Conservation (phyloP, 2,888 invertebrate species). For the Agonopterix heracliana region DNA sequence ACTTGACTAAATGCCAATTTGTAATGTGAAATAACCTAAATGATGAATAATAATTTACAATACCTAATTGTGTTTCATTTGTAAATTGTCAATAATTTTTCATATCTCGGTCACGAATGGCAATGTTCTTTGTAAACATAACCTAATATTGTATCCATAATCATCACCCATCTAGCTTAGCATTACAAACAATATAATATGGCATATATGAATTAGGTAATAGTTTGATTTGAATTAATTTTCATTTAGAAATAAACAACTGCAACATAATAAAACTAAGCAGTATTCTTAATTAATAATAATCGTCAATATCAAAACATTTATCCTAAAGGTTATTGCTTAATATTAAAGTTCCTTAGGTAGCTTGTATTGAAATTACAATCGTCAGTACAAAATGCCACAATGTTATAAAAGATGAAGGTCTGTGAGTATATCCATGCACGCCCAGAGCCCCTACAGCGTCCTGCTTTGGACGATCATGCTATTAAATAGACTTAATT, state of each 20-base stretch:
- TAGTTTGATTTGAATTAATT: slow-evolving; percentile 66
- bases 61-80: slow-evolving; percentile 44
- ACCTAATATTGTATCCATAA: slow-evolving; percentile 15
- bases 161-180: slow-evolving; percentile 67
- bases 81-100: slow-evolving; percentile 42
- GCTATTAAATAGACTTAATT: no score
- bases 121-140: slow-evolving; percentile 29
- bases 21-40: slow-evolving; percentile 38
- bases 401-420: slow-evolving; percentile 42
- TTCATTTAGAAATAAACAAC: slow-evolving; percentile 69
- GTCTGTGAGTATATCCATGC: slow-evolving; percentile 30
- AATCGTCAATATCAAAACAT: slow-evolving; percentile 75
- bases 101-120: slow-evolving; percentile 48
- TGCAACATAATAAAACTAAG: slow-evolving; percentile 68
- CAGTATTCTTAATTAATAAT: slow-evolving; percentile 69
- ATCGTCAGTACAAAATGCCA: slow-evolving; percentile 74
- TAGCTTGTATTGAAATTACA: slow-evolving; percentile 65
- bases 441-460: no score
- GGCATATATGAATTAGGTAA: slow-evolving; percentile 67
- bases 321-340: slow-evolving; percentile 75
- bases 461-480: no score
- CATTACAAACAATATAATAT: slow-evolving; percentile 72
- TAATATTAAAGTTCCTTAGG: slow-evolving; percentile 63
- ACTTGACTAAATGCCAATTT: slow-evolving; percentile 67
- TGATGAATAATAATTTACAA: slow-evolving; percentile 50